These are phyloP conservation scores for Cynodonichthys magdalenae DNA, from an alignment of 2,797 vertebrate species.

Conservation along the genomic window DNA sequence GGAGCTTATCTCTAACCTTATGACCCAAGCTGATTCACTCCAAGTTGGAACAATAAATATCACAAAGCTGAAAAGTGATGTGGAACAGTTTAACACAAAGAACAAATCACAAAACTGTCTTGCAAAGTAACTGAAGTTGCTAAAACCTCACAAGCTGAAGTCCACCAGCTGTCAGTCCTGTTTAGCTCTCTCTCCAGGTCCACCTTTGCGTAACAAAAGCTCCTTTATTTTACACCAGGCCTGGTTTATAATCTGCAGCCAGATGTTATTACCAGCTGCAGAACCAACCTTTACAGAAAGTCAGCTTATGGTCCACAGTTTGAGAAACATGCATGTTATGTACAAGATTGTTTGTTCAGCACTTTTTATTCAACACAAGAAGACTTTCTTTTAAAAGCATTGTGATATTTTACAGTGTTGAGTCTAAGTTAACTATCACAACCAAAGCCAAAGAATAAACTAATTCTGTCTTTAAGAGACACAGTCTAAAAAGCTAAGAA, in stretches of 20 bases:
- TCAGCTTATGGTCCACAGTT: conserved; percentile 14
- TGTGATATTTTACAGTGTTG: conserved; percentile 6
- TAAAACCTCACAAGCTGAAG: conserved; percentile 21
- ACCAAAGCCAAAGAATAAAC: conserved; percentile 1
- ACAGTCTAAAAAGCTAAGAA: conserved; percentile 1
- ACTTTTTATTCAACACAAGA: background rate
- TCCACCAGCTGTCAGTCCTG: conserved; percentile 24
- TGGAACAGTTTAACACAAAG: conserved; percentile 47
- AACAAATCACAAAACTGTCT: conserved; percentile 49
- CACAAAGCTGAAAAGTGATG: conserved; percentile 36
- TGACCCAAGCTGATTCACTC: conserved; percentile 19
- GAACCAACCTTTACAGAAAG: conserved; percentile 22
- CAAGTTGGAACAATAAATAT: conserved; percentile 61
- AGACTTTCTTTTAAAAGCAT: conserved; percentile 9
- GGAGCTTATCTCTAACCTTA: conserved; percentile 12
- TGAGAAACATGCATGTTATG: conserved; percentile 62
- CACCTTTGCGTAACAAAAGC: conserved; percentile 29
- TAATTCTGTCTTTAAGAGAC: background rate
- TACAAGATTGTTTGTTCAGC: conserved; percentile 44
- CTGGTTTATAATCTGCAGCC: conserved; percentile 44
- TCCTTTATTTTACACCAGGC: conserved; percentile 36
- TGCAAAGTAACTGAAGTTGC: conserved; percentile 31
- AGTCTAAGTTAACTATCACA: conserved; percentile 1
- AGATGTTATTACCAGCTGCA: conserved; percentile 31
- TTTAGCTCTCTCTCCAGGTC: conserved; percentile 29